Evolutionary conservation across 2,888 invertebrate species (phyloP).

Genomic region (Helicoverpa assulta): DNA sequence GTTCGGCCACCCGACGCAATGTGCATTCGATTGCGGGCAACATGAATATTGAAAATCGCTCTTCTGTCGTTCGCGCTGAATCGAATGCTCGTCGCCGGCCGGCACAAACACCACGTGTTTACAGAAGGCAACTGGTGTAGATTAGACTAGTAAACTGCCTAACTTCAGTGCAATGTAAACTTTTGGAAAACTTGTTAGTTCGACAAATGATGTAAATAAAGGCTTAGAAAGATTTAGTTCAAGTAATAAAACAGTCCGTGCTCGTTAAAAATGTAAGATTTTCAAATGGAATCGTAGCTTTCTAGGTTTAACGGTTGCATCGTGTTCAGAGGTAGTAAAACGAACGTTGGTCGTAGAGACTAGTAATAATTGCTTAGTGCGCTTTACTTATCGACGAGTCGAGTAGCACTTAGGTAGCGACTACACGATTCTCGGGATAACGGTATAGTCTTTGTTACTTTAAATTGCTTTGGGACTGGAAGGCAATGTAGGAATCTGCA

Average conservation of each 20-base stretch:
- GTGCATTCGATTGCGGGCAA: conserved; percentile 82
- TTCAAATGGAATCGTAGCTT: conserved; percentile 64
- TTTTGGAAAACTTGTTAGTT: conserved; percentile 67
- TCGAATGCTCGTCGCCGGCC: conserved; percentile 78
- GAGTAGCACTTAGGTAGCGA: conserved; percentile 59
- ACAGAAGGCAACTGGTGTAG: conserved; percentile 80
- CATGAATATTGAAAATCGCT: conserved; percentile 86
- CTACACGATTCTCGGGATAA: conserved; percentile 45
- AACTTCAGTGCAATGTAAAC: conserved; percentile 81
- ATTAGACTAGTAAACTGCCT: conserved; percentile 76
- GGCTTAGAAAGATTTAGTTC: conserved; percentile 44
- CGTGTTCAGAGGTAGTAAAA: conserved; percentile 70
- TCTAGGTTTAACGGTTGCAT: conserved; percentile 68
- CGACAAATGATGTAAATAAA: conserved; percentile 30
- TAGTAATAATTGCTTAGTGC: conserved; percentile 62
- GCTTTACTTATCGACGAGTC: conserved; percentile 60
- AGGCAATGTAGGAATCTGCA: conserved; percentile 16
- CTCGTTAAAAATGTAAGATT: conserved; percentile 62
- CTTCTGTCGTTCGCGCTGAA: conserved; percentile 82
- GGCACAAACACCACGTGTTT: conserved; percentile 84
- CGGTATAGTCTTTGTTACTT: conserved; percentile 51
- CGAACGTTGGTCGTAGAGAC: conserved; percentile 56
- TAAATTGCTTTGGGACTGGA: conserved; percentile 45
- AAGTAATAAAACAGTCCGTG: conserved; percentile 61
- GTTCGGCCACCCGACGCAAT: conserved; percentile 75